Evolutionary conservation across 2,888 invertebrate genomes (phyloP).

Genomic region (Acronicta psi): DNA sequence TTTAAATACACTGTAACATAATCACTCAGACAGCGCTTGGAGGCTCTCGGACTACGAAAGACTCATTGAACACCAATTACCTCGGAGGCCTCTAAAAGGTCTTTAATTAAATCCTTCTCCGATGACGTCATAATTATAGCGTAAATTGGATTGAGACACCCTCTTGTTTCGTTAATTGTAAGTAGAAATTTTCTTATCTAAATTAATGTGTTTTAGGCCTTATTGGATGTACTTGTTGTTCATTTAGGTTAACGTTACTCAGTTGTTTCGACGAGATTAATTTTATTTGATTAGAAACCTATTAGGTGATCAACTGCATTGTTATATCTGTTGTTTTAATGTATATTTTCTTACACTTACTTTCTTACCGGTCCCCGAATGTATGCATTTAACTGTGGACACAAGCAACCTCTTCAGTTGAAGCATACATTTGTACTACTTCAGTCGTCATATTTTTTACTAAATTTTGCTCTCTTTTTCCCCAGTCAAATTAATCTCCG

Average conservation of each 20-base stretch:
- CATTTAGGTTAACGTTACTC: constrained; percentile 31
- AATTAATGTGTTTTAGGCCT: constrained; percentile 72
- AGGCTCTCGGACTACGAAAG: constrained; percentile 85
- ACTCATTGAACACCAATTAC: constrained; percentile 88
- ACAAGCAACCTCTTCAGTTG: no score
- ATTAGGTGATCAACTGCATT: no score
- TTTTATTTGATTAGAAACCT: background rate
- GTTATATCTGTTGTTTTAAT: no score
- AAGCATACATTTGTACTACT: no score
- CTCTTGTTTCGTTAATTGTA: constrained; percentile 85
- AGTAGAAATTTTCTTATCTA: constrained; percentile 78
- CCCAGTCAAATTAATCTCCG: no score
- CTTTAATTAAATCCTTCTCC: constrained; percentile 89
- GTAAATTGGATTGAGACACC: constrained; percentile 85
- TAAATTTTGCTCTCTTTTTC: no score
- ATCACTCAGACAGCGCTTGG: constrained; percentile 73
- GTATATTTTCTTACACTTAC: no score
- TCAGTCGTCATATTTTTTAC: no score
- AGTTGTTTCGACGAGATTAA: constrained; percentile 14
- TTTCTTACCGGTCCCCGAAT: no score
- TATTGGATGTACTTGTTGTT: constrained; percentile 34
- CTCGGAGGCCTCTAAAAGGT: constrained; percentile 84
- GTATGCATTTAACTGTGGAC: no score
- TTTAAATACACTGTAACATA: constrained; percentile 71
- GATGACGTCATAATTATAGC: constrained; percentile 88